Base-by-base conservation (phyloP, 2,888 invertebrate species). In the Cosmorhoe ocellata region DNA sequence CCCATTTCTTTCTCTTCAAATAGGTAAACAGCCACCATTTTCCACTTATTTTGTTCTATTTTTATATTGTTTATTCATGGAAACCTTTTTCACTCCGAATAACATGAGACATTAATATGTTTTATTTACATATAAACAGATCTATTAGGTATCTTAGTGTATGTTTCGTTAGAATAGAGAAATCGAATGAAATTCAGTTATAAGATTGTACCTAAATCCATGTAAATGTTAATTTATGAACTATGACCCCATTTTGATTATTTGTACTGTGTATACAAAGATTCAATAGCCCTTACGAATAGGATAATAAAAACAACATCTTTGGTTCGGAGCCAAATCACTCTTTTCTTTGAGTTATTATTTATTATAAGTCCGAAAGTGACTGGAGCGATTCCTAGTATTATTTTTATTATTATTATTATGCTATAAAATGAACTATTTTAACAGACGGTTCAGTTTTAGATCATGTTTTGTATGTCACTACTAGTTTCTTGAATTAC, bases 321-420 rank as follows among this genome's bases (percentile, higher is more conserved):
- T 51, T 54, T 54, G 57, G 45, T 51, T 36, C 44, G 6, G 8
- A 18, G 57, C 57, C 54, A 54, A 58, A 34, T 41, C 27, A 24
- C 33, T 56, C 38, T 47, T 53, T 50, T 53, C 36, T 36, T 34
- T 40, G 28, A 24, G 38, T 32, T 38, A 24, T 39, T 51, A 46
- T 31, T 40, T 30, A 32, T 41, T 41, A 31, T 48, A 47, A 18
- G 39, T 44, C 49, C 39, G 6, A 55, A 51, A 32, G 33, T 37
- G 41, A 51, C 41, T 38, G n/a, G 13, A 49, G 30, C 49, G 44
- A 55, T 52, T 49, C 31, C 44, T 41, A 26, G 24, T 32, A n/a
- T n/a, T n/a, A n/a, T n/a, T n/a, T n/a, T n/a, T n/a, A n/a, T n/a
- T n/a, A n/a, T n/a, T n/a, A n/a, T n/a, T n/a, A n/a, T 43, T 31